Evolutionary conservation across 1,140 invertebrate species (phyloP).

Genomic region (Glomeris maerens): DNA sequence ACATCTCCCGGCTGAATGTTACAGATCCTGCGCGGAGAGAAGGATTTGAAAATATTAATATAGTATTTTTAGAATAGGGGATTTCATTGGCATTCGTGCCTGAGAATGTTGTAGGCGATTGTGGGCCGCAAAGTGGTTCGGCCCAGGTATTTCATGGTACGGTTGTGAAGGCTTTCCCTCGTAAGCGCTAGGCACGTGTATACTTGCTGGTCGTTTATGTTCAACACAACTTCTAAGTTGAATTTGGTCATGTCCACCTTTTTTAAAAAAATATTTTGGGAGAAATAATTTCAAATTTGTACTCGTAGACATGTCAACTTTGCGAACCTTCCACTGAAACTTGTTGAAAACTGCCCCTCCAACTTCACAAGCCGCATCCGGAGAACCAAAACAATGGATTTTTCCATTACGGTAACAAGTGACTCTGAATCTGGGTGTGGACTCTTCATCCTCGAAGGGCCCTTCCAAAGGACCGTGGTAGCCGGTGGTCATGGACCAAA

Average conservation of each 20-base stretch:
- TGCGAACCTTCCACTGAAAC: slow-evolving; percentile 42
- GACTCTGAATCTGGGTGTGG: slow-evolving; percentile 25
- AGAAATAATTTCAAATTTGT: background rate
- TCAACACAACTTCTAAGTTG: slow-evolving; percentile 41
- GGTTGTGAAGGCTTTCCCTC: slow-evolving; percentile 37
- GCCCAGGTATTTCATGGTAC: slow-evolving; percentile 42
- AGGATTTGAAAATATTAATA: slow-evolving; percentile 2
- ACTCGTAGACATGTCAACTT: background rate
- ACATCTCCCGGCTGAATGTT: slow-evolving; percentile 39
- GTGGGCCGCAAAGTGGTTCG: slow-evolving; percentile 43
- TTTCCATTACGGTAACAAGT: slow-evolving; percentile 9
- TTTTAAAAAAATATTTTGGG: slow-evolving; percentile 6
- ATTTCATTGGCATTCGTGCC: slow-evolving; percentile 19
- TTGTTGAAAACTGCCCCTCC: slow-evolving; percentile 39
- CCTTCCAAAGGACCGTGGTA: too few relatives aligned
- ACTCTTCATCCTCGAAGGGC: too few relatives aligned
- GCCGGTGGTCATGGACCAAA: too few relatives aligned
- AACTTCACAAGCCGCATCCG: slow-evolving; percentile 36
- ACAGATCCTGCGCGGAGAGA: slow-evolving; percentile 29
- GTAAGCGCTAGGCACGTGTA: slow-evolving; percentile 38
- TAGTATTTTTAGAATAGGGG: slow-evolving; percentile 12
- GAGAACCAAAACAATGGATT: slow-evolving; percentile 41
- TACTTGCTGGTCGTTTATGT: slow-evolving; percentile 34
- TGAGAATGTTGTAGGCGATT: slow-evolving; percentile 37
- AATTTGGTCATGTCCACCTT: slow-evolving; percentile 37